Percentiles rank a stretch among this genome's conserved stretches.
Evolutionary conservation across 2,888 invertebrate genomes (phyloP).

Genomic region (Lottia scabra): DNA sequence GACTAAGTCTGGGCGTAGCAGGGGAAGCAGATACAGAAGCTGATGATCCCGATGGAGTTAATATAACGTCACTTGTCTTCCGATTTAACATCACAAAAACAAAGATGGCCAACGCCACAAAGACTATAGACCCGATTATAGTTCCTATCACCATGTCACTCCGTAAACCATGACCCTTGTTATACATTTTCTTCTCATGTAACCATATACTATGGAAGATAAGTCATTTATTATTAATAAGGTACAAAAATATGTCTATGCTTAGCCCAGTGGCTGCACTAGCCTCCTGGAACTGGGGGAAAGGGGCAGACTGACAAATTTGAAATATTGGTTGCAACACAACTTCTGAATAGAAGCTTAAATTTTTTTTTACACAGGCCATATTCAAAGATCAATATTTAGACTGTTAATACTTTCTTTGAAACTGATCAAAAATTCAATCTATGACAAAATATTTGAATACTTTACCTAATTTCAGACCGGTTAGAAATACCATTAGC

Average conservation of each 20-base stretch:
- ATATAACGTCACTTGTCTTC: neutral
- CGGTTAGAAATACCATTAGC: neutral
- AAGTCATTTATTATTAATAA: too few species aligned
- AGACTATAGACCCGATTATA: neutral
- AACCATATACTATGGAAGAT: neutral
- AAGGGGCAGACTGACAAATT: too few species aligned
- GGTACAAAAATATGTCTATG: too few species aligned
- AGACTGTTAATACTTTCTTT: too few species aligned
- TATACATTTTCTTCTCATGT: slow-evolving; percentile 1
- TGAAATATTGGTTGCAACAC: too few species aligned
- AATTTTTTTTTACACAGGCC: too few species aligned
- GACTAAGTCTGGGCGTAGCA: neutral
- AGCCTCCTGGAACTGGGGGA: too few species aligned
- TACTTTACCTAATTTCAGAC: neutral
- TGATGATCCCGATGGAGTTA: neutral
- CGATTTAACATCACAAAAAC: neutral
- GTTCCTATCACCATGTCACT: slow-evolving; percentile 1
- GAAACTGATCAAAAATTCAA: too few species aligned
- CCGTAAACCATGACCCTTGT: neutral
- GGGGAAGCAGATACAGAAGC: neutral
- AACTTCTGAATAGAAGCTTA: too few species aligned
- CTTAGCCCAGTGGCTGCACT: too few species aligned
- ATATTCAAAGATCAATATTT: too few species aligned
- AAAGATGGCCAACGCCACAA: neutral
- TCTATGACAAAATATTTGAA: too few species aligned